Evolutionary conservation across 2,888 invertebrate species (phyloP), one percentile per base, ranked within the genome.

Genomic region (Volucella zonaria): DNA sequence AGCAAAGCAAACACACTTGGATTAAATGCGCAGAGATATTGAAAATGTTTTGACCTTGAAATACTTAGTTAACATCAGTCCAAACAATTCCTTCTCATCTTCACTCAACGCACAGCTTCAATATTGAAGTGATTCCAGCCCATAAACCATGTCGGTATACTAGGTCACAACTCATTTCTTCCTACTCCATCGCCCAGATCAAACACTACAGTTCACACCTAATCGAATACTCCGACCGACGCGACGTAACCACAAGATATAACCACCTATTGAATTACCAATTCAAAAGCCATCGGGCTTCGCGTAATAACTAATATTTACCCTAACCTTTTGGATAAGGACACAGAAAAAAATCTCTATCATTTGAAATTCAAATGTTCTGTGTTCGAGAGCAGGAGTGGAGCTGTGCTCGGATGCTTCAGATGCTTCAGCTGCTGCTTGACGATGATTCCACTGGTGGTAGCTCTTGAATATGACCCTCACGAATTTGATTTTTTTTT

Each of bases 281-380:
- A 82, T 82, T 73, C 71, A 71, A 82, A 77, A 71, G 67, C 67
- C 67, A 82, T 82, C 76, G 71, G 76, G 56, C 67, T 47, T 56
- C 61, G 43, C 76, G 66, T 82, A 62, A 76, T 82, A 73, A 82
- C 76, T 76, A 73, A 82, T 82, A 76, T 82, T 76, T 76, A 76
- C 76, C 66, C 67, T 47, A 82, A 67, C 71, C 64, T 71, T 66
- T 76, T 49, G 70, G 56, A 47, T 70, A 58, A 71, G 70, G 70
- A 70, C 61, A 38, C 14, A 23, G 42, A 18, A 70, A 62, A 62
- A 49, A 61, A 47, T 70, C 61, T 54, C 54, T 62, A 51, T 75
- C 64, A 82, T 82, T 82, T 82, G 82, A 82, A 77, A 47, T 82
- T 82, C 82, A 82, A 73, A 82, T 82, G 38, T 71, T 71, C 71